A percentile compares a stretch with the other conserved stretches of the same genome.
These are phyloP conservation scores for Apis laboriosa DNA, from an alignment of 1,140 invertebrate species.

Conservation along the genomic window DNA sequence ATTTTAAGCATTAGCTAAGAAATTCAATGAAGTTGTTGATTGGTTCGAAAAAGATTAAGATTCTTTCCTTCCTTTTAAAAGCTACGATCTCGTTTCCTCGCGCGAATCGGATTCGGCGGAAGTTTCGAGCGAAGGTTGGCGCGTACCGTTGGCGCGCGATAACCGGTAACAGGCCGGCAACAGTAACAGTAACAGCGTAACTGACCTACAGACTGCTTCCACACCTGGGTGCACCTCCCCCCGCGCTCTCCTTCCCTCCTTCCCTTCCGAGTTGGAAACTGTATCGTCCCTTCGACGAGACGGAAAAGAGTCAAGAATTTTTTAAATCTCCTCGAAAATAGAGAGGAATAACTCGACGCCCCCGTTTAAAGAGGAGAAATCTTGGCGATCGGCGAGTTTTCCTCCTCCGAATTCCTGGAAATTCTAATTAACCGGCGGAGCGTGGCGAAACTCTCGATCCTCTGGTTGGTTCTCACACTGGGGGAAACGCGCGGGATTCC, in stretches of 20 bases:
- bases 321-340: no score
- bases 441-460: slow-evolving; percentile 50
- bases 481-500: slow-evolving; percentile 46
- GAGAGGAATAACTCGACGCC: no score
- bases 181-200: slow-evolving; percentile 68
- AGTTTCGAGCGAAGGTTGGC: neutral
- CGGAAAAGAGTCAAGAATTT: no score
- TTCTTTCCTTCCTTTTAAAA: neutral
- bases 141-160: slow-evolving; percentile 67
- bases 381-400: neutral
- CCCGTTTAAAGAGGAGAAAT: slow-evolving; percentile 8
- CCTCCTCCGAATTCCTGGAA: neutral
- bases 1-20: no score
- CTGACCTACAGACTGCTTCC: slow-evolving; percentile 66
- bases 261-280: neutral
- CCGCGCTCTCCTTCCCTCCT: neutral
- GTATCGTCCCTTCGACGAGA: no score
- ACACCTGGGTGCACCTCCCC: slow-evolving; percentile 44
- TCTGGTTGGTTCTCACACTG: slow-evolving; percentile 23
- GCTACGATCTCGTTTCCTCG: neutral
- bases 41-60: no score
- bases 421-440: slow-evolving; percentile 46
- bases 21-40: no score
- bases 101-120: slow-evolving; percentile 39
- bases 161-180: slow-evolving; percentile 65